Percentiles rank a stretch among this genome's conserved stretches.
phyloP scores from a whole-genome alignment of 2,113 vertebrate genomes.

The Daubentonia madagascariensis region DNA sequence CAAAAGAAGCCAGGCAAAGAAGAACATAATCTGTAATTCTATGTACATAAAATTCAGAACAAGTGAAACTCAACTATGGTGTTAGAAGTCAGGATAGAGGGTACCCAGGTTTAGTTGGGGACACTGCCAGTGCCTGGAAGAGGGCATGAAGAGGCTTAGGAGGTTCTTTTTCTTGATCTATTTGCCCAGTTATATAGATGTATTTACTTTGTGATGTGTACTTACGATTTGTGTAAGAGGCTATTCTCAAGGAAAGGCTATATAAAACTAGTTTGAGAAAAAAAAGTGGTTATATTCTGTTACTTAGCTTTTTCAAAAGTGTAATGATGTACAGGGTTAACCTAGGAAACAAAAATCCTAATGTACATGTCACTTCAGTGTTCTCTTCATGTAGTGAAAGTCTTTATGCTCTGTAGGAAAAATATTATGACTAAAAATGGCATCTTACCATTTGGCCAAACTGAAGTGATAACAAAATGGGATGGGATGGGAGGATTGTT shows the following conservation, averaged over 20 bases:
- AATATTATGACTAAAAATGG: background rate
- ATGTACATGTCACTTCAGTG: background rate
- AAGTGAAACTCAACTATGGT: background rate
- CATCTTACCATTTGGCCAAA: background rate
- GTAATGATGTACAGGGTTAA: background rate
- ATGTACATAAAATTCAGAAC: slow-evolving; percentile 11
- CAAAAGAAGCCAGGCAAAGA: background rate
- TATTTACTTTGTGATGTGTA: background rate
- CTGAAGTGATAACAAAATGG: background rate
- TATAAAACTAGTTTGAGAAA: background rate
- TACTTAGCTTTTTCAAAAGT: background rate
- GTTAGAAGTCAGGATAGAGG: background rate
- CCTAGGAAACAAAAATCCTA: background rate
- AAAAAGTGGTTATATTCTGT: background rate
- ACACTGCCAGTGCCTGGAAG: background rate
- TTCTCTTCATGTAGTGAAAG: background rate
- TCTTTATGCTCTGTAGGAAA: background rate
- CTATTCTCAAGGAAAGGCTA: background rate
- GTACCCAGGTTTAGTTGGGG: background rate
- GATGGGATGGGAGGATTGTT: background rate
- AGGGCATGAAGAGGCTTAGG: background rate
- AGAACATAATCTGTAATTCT: background rate
- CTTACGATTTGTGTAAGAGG: background rate
- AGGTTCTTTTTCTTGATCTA: background rate
- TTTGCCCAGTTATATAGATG: background rate